Base-by-base conservation (phyloP, 2,797 vertebrate genomes). In the Hafferia zeledoni region DNA sequence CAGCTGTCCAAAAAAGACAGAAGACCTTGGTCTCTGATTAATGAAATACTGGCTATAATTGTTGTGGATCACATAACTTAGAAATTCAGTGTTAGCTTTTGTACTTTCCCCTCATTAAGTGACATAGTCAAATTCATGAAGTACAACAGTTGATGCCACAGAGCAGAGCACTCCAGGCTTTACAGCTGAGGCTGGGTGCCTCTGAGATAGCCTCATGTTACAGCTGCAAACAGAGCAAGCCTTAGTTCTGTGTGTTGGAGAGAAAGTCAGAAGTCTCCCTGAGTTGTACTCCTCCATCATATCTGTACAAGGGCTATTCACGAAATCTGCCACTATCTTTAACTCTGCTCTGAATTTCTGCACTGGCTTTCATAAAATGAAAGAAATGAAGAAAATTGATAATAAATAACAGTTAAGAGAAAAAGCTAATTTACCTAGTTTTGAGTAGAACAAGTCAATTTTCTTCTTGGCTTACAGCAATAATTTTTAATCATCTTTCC, bases 371-470 rank as follows among this genome's bases (percentile, higher is more conserved):
- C 1, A 0, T 52, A n/a, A 43, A 43, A 43, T 17, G 41, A 75
- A 33, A 27, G 74, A 68, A 94, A 83, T 44, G 18, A n/a, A 80
- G 74, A 89, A 63, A 78, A 13, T 10, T 46, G 8, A 27, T 17
- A 60, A 70, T 41, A 75, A 96, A 77, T 17, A 70, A 35, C 10
- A 52, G 3, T 25, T 52, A 67, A 68, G 46, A 94, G 56, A 30
- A 95, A 86, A 80, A 72, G 37, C 31, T 97, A 64, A 83, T 95
- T 96, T 94, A 84, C 71, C 55, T 68, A 18, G 37, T 68, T 96
- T 89, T 90, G 47, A 83, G 81, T 88, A 93, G 44, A 86, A 71
- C 30, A 41, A 96, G 37, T 83, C 60, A 35, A 89, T 95, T 98
- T 96, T 96, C 65, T 90, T 94, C 41, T 92, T 93, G 57, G 67